Base-by-base conservation (phyloP, 2,113 vertebrate species). In the Prinia subflava region DNA sequence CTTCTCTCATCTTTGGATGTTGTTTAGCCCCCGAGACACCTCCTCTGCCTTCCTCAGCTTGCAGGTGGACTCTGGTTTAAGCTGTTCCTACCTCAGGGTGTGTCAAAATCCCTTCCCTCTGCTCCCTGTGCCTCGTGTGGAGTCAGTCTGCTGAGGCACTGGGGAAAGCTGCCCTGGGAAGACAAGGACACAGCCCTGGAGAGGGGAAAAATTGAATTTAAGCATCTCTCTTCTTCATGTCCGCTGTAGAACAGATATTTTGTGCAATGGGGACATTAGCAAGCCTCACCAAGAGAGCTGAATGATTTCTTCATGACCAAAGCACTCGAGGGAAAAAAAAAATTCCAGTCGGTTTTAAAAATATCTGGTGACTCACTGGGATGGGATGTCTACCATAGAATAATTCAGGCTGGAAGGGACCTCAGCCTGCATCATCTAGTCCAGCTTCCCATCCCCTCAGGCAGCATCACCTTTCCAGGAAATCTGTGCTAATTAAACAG, bases 111-210 rank as follows among this genome's bases (percentile, higher is more conserved):
- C 0, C 27, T 47, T 50, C 7, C 33, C 53, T 68, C 35, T 23
- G 0, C 15, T 35, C 18, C 46, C 64, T 41, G n/a, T 15, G 4
- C 17, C 5, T 13, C 24, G 0, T 7, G 22, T 30, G 70, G 52
- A 33, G 17, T 25, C 65, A 31, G 1, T 8, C 81, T 50, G 46
- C 12, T 28, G 53, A 47, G 65, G 24, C 27, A 1, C 2, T 11
- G 10, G 63, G 39, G 27, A 74, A 41, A 46, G 22, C 39, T 16
- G 1, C 39, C 25, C 46, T 55, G 55, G 70, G 69, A 35, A n/a
- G 6, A 46, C 1, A 25, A 63, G 35, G 20, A 13, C 44, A 20
- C 64, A 21, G 20, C 23, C n/a, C 47, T 42, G 11, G 35, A 42
- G 31, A 62, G 49, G 42, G 78, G 30, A n/a, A 82, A 67, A 75